phyloP scores from a whole-genome alignment of 1,140 invertebrate species.

The Trichonephila clavipes region DNA sequence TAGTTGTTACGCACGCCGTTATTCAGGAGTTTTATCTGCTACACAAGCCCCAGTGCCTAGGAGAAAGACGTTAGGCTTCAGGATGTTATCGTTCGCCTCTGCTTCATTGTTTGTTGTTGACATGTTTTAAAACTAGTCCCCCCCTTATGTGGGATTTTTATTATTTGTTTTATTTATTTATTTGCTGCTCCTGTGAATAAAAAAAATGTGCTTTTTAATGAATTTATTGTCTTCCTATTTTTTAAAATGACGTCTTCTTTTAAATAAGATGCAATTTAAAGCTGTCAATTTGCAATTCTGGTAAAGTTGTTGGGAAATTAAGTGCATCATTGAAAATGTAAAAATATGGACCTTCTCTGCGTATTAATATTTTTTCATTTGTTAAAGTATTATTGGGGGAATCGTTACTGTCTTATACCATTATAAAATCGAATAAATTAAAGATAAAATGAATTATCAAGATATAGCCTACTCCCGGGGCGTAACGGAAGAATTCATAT shows the following conservation, averaged over 20 bases:
- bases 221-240: neutral
- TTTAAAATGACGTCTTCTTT: neutral
- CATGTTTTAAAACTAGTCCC: neutral
- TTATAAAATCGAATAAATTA: too few species aligned
- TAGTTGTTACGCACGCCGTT: constrained; percentile 47
- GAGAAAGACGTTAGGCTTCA: constrained; percentile 7
- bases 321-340: neutral
- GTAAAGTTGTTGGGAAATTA: neutral
- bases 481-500: too few species aligned
- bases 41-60: neutral
- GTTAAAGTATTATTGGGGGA: too few species aligned
- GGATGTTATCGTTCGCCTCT: neutral
- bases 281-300: neutral
- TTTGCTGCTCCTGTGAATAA: neutral
- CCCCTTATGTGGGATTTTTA: neutral
- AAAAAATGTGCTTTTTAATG: neutral
- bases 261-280: neutral
- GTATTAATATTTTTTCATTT: too few species aligned
- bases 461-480: too few species aligned
- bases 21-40: constrained; percentile 59
- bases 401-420: too few species aligned
- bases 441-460: too few species aligned
- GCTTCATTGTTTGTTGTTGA: constrained; percentile 17
- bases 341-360: too few species aligned
- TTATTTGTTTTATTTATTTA: neutral